phyloP scores from a whole-genome alignment of 2,888 invertebrate genomes.

The Chelonus formosanus region DNA sequence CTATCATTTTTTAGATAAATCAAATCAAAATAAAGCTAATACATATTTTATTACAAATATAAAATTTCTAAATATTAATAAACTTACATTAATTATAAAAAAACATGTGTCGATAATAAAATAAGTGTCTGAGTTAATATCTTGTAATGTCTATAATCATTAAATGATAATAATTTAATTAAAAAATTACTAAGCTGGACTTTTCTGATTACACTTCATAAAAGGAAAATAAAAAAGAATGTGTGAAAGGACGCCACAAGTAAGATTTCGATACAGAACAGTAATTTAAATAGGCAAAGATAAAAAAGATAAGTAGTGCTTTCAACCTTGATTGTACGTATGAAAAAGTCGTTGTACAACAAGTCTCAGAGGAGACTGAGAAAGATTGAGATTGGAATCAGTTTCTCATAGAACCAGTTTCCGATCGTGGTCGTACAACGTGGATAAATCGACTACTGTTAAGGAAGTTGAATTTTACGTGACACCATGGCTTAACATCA shows the following conservation, averaged over 20 bases:
- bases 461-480: conserved; percentile 21
- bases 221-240: too few relatives aligned
- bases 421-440: conserved; percentile 29
- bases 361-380: conserved; percentile 35
- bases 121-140: too few relatives aligned
- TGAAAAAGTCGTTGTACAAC: conserved; percentile 33
- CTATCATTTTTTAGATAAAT: conserved; percentile 63
- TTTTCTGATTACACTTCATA: too few relatives aligned
- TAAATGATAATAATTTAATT: too few relatives aligned
- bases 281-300: conserved; percentile 15
- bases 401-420: conserved; percentile 43
- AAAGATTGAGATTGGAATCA: conserved; percentile 16
- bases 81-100: too few relatives aligned
- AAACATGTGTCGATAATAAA: too few relatives aligned
- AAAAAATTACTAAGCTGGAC: too few relatives aligned
- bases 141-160: too few relatives aligned
- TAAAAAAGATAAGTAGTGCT: conserved; percentile 5
- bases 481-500: conserved; percentile 13
- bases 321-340: conserved; percentile 34
- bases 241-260: conserved; percentile 2
- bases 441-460: conserved; percentile 9
- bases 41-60: too few relatives aligned
- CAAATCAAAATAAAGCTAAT: too few relatives aligned
- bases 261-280: conserved; percentile 14
- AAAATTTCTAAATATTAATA: too few relatives aligned